Conservation (phyloP, 2,888 invertebrate genomes). For the Teleogryllus oceanicus region DNA sequence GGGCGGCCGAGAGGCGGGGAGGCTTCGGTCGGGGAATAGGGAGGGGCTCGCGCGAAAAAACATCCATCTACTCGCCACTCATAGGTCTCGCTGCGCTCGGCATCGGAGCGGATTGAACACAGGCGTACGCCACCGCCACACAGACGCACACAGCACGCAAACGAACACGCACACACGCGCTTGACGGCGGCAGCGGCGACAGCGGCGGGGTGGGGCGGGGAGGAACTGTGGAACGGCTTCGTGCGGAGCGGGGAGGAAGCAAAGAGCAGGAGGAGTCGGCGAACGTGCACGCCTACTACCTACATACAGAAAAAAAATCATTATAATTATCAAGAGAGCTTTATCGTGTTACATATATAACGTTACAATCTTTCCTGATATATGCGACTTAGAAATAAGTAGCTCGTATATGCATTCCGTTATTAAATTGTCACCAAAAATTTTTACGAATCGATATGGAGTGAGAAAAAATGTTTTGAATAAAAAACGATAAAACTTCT, state of each 20-base stretch:
- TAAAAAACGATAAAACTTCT: slow-evolving; percentile 8
- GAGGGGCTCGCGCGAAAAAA: slow-evolving; percentile 3
- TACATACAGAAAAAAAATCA: background rate
- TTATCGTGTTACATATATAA: background rate
- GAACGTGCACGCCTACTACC: background rate
- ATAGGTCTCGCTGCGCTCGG: slow-evolving; percentile 10
- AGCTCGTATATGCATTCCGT: slow-evolving; percentile 11
- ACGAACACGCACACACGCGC: background rate
- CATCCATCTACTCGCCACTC: slow-evolving; percentile 1
- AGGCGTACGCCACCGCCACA: background rate
- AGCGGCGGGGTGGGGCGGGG: background rate
- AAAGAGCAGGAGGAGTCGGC: background rate
- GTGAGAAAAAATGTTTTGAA: slow-evolving; percentile 18
- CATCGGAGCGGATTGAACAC: slow-evolving; percentile 1
- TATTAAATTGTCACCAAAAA: background rate
- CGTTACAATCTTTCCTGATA: slow-evolving; percentile 1
- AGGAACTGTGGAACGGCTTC: background rate
- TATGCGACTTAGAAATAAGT: slow-evolving; percentile 10
- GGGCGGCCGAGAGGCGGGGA: background rate
- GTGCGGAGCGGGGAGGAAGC: background rate
- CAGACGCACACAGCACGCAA: background rate
- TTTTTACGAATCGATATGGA: background rate
- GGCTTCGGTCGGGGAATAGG: background rate
- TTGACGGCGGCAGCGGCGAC: background rate
- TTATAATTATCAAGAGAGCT: slow-evolving; percentile 1